Evolutionary conservation across 1,140 invertebrate genomes (phyloP), one percentile per base, ranked within the genome.

Genomic region (Theocolax elegans): DNA sequence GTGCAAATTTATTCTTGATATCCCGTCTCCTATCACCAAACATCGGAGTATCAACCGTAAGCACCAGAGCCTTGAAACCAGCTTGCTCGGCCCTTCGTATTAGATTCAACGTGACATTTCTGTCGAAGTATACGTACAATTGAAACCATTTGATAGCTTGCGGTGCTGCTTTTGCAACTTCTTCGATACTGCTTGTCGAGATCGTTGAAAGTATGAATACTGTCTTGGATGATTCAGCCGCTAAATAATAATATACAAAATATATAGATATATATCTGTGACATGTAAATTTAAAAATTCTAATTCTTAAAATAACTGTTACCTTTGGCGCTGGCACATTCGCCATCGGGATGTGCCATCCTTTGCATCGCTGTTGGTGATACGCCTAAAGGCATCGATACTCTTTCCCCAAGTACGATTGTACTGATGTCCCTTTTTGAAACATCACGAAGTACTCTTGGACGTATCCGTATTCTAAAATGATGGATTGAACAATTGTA

Each of bases 331-430:
- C 90, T 95, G 44, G 93, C 96, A 67, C 91, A 86, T 88, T 99
- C 96, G 12, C 97, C 97, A 53, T 96, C 92, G 1, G 92, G 90
- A 87, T 97, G 92, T 0, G 96, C 95, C 94, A 99, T 93, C 76
- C 89, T 90, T 79, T 98, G 96, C 94, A 97, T 96, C 0, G 96
- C 96, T 4, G 95, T 94, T 1, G 97, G 95, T 0, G 96, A 91
- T 59, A 98, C 91, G 4, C 94, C 95, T 25, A 98, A 82, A 0
- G 97, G 97, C 86, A 95, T 91, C 3, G 89, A 85, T 17, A 97
- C 86, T 63, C 83, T 88, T 48, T 90, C 75, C 0, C 93, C 93
- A 10, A 96, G 81, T 29, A 93, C 84, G 0, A 85, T 89, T 3
- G 91, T 92, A 8, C 84, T 83, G 9, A 92, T 81, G 71, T 92